Conservation (phyloP, 2,888 invertebrate genomes). For the Tipula unca region DNA sequence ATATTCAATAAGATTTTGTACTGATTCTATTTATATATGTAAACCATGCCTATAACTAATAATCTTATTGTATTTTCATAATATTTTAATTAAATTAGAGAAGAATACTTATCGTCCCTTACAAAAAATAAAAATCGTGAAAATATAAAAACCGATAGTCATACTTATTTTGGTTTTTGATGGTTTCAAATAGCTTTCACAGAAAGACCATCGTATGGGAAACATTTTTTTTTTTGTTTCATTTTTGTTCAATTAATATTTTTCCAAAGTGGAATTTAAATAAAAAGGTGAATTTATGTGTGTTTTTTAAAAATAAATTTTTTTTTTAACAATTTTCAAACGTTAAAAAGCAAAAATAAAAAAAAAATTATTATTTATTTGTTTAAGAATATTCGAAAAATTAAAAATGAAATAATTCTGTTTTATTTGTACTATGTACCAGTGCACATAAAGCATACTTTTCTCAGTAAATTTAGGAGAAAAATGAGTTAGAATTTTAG, state of each 20-base stretch:
- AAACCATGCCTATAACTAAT: neutral
- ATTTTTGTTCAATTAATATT: neutral
- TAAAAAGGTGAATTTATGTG: neutral
- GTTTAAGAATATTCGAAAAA: neutral
- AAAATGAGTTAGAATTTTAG: neutral
- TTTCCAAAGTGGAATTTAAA: neutral
- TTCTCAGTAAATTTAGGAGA: neutral
- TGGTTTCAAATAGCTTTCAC: neutral
- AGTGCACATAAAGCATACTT: neutral
- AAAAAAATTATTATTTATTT: neutral
- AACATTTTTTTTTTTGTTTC: neutral
- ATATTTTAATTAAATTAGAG: neutral
- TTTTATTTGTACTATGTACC: neutral
- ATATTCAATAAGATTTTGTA: conserved; percentile 1
- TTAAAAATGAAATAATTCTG: neutral
- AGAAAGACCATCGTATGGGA: neutral
- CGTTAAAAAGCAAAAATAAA: neutral
- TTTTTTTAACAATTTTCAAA: neutral
- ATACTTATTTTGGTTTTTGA: neutral
- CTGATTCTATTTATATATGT: neutral
- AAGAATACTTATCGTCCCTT: neutral
- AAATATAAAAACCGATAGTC: neutral
- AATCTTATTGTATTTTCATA: neutral
- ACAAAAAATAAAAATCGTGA: neutral
- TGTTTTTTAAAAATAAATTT: neutral